Conservation (phyloP, 2,797 vertebrate species). For the Crocidura indochinensis region DNA sequence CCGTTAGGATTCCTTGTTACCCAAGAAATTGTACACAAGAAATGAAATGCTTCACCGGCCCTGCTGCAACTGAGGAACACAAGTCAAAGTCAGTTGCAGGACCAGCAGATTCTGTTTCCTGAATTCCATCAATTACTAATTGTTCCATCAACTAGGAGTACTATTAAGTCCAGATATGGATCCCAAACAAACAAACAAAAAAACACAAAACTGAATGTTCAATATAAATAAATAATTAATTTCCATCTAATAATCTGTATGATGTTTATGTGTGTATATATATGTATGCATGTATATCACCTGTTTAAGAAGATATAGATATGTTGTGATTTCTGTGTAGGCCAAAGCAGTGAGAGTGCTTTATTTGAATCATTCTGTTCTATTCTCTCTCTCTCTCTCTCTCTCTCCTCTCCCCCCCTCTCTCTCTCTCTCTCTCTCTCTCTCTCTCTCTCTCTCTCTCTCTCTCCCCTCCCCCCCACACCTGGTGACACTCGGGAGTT, state of each 20-base stretch:
- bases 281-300: background rate
- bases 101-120: conserved; percentile 34
- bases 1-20: conserved; percentile 76
- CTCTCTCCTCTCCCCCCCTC: no score
- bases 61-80: conserved; percentile 48
- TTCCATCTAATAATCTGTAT: no score
- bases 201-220: no score
- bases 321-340: conserved; percentile 50
- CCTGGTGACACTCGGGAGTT: no score
- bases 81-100: conserved; percentile 50
- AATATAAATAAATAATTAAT: background rate
- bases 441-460: no score
- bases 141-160: conserved; percentile 39
- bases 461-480: no score
- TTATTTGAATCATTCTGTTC: conserved; percentile 57
- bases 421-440: no score
- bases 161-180: background rate
- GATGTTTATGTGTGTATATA: no score
- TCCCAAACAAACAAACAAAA: conserved; percentile 53
- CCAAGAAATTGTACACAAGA: conserved; percentile 58
- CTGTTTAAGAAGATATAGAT: background rate
- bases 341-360: conserved; percentile 14
- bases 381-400: no score
- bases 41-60: conserved; percentile 72
- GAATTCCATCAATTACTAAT: conserved; percentile 48